A percentile compares a stretch with the other conserved stretches of the same genome.
Evolutionary conservation across 1,140 invertebrate species (phyloP).

Genomic region (Diabrotica virgifera): DNA sequence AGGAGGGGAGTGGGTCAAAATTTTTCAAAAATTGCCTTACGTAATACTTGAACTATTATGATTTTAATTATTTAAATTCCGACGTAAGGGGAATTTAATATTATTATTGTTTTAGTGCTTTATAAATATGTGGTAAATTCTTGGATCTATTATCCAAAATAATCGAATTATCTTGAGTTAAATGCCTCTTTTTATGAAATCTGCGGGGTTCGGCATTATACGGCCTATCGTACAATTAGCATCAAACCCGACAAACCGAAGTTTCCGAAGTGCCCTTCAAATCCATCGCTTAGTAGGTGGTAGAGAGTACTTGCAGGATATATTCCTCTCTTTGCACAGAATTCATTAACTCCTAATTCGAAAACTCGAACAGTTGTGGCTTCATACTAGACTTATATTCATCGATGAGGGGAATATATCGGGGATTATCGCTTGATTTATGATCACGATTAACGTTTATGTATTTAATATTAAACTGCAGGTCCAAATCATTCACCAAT

Average conservation of each 20-base stretch:
- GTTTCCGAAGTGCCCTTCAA: not conserved
- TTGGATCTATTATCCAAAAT: too few relatives aligned
- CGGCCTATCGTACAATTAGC: not conserved
- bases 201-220: too few relatives aligned
- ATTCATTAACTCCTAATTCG: constrained; percentile 2
- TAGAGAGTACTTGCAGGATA: constrained; percentile 3
- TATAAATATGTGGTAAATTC: too few relatives aligned
- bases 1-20: too few relatives aligned
- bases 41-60: too few relatives aligned
- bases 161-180: too few relatives aligned
- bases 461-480: constrained; percentile 26
- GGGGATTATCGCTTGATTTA: constrained; percentile 27
- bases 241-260: not conserved
- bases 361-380: constrained; percentile 11
- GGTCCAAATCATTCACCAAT: not conserved
- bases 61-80: too few relatives aligned
- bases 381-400: not conserved
- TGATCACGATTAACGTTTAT: constrained; percentile 28
- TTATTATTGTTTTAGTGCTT: too few relatives aligned
- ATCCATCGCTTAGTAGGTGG: not conserved
- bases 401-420: not conserved
- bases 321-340: not conserved
- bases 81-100: too few relatives aligned
- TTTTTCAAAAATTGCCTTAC: too few relatives aligned
- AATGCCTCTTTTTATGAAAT: too few relatives aligned